Evolutionary conservation across 2,888 invertebrate genomes (phyloP), one percentile per base, ranked within the genome.

Genomic region (Dryadula phaetusa): DNA sequence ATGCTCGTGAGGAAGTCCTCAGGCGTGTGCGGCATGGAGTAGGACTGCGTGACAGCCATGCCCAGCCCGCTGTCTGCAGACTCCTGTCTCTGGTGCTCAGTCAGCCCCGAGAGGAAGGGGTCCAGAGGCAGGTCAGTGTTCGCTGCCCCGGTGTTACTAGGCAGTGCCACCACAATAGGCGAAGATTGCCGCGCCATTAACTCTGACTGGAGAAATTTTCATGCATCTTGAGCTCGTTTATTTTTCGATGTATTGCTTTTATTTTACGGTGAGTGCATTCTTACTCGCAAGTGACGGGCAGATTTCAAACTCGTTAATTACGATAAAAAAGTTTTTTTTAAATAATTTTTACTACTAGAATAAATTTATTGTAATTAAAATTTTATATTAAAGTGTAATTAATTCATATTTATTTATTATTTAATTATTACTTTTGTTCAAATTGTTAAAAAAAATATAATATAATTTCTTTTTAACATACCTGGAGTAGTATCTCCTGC

Each of bases 21-120:
- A 5, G 98, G 98, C 64, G 98, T 98, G 87, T 97, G 96, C 54
- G 98, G 97, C 93, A 98, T 95, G 71, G 97, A 97, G 90, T 98
- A 98, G 75, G 95, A 64, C 62, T 70, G 95, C 69, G 96, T 95
- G 75, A 96, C 95, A 46, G 96, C 97, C 93, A 98, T 96, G 81
- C 98, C 98, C 71, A 98, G 94, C 62, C 99, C 99, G 86, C 98
- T 98, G 88, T 99, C 98, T 12, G 97, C 97, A 12, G 98, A 98
- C 89, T 98, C 98, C 88, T 99, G 98, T 73, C 98, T 94, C 77
- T 98, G 96, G 89, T 99, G 99, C 81, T 98, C 98, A 64, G 95
- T 95, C 77, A 96, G 92, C 60, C 96, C 95, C 3, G 96, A 96
- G 72, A 97, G 91, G 91, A 97, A 97, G 70, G 97, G 97, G 86